A percentile compares a stretch with the other conserved stretches of the same genome.
Evolutionary conservation across 2,113 vertebrate species (phyloP).

Genomic region (Periophthalmus modestus): DNA sequence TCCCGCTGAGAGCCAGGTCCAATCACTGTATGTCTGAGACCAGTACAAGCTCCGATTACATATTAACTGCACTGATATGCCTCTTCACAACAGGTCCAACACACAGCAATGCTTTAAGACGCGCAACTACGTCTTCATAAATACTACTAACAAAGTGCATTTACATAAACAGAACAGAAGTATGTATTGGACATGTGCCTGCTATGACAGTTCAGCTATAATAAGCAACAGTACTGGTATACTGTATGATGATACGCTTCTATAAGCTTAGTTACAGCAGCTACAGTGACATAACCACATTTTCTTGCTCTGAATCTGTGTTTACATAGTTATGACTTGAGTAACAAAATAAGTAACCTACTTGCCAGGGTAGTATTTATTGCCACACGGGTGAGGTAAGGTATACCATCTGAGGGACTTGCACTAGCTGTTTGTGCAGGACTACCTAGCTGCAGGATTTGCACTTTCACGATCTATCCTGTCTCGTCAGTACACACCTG

Average conservation of each 20-base stretch:
- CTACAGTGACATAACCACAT: not conserved
- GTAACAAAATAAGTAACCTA: not conserved
- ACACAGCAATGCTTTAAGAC: not conserved
- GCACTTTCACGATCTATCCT: too few species aligned
- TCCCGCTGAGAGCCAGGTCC: constrained; percentile 37
- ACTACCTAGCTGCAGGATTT: too few species aligned
- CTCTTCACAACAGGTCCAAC: not conserved
- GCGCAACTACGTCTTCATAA: constrained; percentile 4
- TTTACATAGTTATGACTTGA: not conserved
- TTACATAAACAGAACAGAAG: not conserved
- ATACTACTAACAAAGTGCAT: not conserved
- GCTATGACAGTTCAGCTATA: not conserved
- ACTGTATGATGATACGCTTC: not conserved
- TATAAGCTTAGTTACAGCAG: not conserved
- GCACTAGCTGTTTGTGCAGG: too few species aligned
- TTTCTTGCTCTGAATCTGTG: not conserved
- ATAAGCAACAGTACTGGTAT: not conserved
- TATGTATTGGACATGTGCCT: not conserved
- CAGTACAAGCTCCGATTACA: constrained; percentile 32
- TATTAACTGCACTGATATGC: constrained; percentile 3
- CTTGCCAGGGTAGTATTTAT: too few species aligned
- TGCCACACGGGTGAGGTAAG: too few species aligned
- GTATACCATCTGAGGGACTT: too few species aligned
- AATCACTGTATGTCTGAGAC: constrained; percentile 14
- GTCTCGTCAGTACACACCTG: too few species aligned